phyloP scores from a whole-genome alignment of 2,888 invertebrate species.

The Geotrupes spiniger region DNA sequence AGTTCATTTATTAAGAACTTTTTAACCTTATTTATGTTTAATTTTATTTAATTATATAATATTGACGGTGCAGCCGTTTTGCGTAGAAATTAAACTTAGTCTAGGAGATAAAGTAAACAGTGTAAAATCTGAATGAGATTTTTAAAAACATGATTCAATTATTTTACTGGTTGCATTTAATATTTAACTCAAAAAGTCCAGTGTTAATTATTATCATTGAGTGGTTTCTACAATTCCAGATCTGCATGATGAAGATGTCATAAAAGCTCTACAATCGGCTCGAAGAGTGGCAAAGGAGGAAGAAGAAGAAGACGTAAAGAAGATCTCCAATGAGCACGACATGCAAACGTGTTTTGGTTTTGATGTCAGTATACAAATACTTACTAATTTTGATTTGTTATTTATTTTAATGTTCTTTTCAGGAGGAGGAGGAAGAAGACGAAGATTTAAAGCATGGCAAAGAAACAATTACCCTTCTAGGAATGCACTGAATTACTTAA shows the following conservation, averaged over 20 bases:
- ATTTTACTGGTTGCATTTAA: too few relatives aligned
- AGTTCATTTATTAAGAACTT: conserved; percentile 17
- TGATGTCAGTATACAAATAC: conserved; percentile 57
- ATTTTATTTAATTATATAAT: too few relatives aligned
- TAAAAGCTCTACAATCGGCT: conserved; percentile 47
- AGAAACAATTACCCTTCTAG: conserved; percentile 45
- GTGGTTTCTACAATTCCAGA: conserved; percentile 43
- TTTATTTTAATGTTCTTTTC: conserved; percentile 23
- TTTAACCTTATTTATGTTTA: too few relatives aligned
- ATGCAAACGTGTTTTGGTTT: conserved; percentile 82
- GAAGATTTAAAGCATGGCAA: conserved; percentile 36
- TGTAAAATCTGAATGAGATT: too few relatives aligned
- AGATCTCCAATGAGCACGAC: conserved; percentile 59
- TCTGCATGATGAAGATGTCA: conserved; percentile 50
- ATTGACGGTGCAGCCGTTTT: not conserved
- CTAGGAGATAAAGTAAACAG: too few relatives aligned
- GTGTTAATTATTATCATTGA: not conserved
- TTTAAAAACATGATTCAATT: too few relatives aligned
- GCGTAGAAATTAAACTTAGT: not conserved
- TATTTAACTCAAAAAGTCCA: not conserved
- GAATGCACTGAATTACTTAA: conserved; percentile 37
- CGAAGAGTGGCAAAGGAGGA: conserved; percentile 41
- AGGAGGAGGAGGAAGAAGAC: conserved; percentile 51
- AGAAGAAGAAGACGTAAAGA: conserved; percentile 41
- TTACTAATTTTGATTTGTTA: not conserved